phyloP scores from a whole-genome alignment of 2,113 vertebrate genomes.

The Carassius carassius region DNA sequence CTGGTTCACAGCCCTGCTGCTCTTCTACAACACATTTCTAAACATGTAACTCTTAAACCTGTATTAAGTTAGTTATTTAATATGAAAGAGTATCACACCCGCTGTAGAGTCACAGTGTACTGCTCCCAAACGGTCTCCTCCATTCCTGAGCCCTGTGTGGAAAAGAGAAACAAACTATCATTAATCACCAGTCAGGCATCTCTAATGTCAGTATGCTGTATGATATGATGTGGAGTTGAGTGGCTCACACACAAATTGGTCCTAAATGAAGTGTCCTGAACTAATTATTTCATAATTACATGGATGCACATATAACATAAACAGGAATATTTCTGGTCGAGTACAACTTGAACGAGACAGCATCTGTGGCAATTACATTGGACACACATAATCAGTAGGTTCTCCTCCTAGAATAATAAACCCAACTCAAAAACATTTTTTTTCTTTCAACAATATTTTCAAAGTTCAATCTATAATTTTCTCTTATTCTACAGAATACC shows the following conservation, averaged over 20 bases:
- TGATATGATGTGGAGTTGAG: not conserved
- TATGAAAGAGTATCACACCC: constrained; percentile 73
- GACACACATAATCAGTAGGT: not conserved
- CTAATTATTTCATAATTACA: not conserved
- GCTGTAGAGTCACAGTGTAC: constrained; percentile 91
- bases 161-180: constrained; percentile 32
- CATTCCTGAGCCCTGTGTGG: constrained; percentile 77
- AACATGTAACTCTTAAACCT: not conserved
- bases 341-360: constrained; percentile 1
- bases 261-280: not conserved
- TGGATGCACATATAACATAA: not conserved
- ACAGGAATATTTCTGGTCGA: constrained; percentile 23
- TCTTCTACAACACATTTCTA: not conserved
- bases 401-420: not conserved
- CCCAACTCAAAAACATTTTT: not conserved
- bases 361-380: not conserved
- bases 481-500: not conserved
- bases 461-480: not conserved
- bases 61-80: not conserved
- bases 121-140: constrained; percentile 95
- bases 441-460: not conserved
- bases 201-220: constrained; percentile 14
- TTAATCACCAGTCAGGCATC: constrained; percentile 37
- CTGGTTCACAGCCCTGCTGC: not conserved
- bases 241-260: not conserved